Conservation (phyloP, 2,888 invertebrate genomes). For the Cerceris ruficornis region DNA sequence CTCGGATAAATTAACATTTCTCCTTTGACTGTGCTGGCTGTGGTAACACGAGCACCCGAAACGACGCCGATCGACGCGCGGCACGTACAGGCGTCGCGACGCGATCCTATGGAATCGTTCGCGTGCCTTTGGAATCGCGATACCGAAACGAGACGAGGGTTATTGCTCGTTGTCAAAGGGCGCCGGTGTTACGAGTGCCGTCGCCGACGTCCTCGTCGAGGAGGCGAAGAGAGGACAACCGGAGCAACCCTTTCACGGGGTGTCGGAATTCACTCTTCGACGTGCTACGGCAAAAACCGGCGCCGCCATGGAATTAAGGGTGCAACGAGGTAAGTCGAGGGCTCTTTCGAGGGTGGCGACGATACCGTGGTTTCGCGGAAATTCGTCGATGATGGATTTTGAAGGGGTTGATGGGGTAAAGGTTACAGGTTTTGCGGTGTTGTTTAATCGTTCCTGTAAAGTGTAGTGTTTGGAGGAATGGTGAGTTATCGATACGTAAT, state of each 20-base stretch:
- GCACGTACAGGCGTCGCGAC: constrained; percentile 19
- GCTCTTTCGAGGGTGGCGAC: constrained; percentile 13
- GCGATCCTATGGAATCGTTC: constrained; percentile 46
- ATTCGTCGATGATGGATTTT: no score
- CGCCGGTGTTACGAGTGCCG: constrained; percentile 8
- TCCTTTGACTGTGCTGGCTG: constrained; percentile 63
- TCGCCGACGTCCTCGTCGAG: constrained; percentile 16
- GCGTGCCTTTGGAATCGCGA: constrained; percentile 63
- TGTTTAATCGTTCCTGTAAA: no score
- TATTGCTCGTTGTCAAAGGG: constrained; percentile 63
- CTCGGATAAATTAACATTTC: constrained; percentile 57
- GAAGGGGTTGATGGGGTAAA: no score
- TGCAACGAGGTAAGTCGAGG: constrained; percentile 14
- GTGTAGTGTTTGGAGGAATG: no score
- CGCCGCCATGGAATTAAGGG: constrained; percentile 50
- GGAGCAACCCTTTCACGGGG: constrained; percentile 56
- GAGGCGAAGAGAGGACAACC: constrained; percentile 40
- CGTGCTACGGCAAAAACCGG: constrained; percentile 42
- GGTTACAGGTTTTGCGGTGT: no score
- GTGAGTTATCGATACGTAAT: no score
- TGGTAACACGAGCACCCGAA: constrained; percentile 51
- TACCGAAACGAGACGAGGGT: constrained; percentile 64
- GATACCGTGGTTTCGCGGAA: no score
- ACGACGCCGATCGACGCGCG: constrained; percentile 47
- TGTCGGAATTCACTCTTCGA: constrained; percentile 48